Evolutionary conservation across 2,888 invertebrate genomes (phyloP).

Genomic region (Lomographa bimaculata): DNA sequence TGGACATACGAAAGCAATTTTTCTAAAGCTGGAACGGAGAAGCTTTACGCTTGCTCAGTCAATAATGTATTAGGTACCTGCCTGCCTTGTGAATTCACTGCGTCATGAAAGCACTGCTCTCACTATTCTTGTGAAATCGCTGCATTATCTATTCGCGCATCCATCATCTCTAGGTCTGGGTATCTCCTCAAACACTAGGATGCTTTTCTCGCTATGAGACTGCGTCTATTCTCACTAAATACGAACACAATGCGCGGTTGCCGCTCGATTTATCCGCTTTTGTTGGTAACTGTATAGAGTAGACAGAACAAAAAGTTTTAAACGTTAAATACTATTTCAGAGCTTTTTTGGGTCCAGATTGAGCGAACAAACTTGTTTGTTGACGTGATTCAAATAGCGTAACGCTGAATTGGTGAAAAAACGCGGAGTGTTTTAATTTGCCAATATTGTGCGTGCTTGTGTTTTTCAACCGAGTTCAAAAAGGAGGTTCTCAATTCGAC

Average conservation of each 20-base stretch:
- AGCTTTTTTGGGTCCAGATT: constrained; percentile 36
- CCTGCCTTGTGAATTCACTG: too few species aligned
- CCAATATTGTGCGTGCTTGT: too few species aligned
- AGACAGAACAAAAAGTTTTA: constrained; percentile 51
- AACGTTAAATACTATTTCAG: constrained; percentile 44
- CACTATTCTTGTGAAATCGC: too few species aligned
- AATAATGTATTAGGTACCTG: too few species aligned
- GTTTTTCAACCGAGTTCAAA: too few species aligned
- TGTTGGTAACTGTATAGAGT: constrained; percentile 46
- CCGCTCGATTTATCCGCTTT: constrained; percentile 60
- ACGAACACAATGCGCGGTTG: constrained; percentile 62
- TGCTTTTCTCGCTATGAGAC: constrained; percentile 52
- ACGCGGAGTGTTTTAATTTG: too few species aligned
- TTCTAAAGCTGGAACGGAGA: too few species aligned
- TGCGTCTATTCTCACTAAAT: constrained; percentile 62
- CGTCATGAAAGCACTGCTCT: too few species aligned
- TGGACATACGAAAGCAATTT: too few species aligned
- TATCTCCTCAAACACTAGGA: constrained; percentile 39
- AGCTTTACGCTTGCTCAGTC: too few species aligned
- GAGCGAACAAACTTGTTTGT: constrained; percentile 20
- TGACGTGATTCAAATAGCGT: constrained; percentile 9
- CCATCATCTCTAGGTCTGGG: constrained; percentile 24
- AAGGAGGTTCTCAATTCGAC: too few species aligned
- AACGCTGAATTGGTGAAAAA: neutral
- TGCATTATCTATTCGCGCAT: constrained; percentile 14